Evolutionary conservation across 2,888 invertebrate species (phyloP).

Genomic region (Hypsopygia costalis): DNA sequence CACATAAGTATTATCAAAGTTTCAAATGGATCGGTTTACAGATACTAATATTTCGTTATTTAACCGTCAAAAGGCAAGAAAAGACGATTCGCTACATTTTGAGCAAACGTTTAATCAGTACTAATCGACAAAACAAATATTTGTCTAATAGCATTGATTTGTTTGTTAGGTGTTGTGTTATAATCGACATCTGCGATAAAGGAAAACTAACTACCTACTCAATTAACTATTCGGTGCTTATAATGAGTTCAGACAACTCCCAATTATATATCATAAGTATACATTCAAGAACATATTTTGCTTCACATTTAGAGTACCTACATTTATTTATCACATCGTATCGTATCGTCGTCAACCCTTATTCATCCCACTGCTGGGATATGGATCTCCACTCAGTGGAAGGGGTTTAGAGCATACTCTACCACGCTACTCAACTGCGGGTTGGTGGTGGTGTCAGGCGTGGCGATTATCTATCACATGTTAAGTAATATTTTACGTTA

Average conservation of each 20-base stretch:
- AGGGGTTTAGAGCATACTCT: too few relatives aligned
- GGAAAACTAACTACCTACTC: not conserved
- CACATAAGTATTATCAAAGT: conserved; percentile 11
- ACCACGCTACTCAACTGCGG: too few relatives aligned
- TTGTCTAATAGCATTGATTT: conserved; percentile 30
- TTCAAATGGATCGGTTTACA: not conserved
- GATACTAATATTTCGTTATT: conserved; percentile 31
- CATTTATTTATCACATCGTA: too few relatives aligned
- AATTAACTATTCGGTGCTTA: conserved; percentile 1
- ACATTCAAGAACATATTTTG: too few relatives aligned
- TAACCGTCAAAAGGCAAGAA: conserved; percentile 28
- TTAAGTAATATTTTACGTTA: too few relatives aligned
- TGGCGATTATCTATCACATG: too few relatives aligned
- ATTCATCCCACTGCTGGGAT: too few relatives aligned
- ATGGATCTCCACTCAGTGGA: too few relatives aligned
- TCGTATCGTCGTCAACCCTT: too few relatives aligned
- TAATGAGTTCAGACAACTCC: not conserved
- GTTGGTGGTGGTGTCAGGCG: too few relatives aligned
- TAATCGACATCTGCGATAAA: not conserved
- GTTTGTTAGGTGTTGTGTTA: conserved; percentile 13
- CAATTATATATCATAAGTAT: not conserved
- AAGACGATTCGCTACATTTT: conserved; percentile 52
- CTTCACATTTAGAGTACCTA: too few relatives aligned
- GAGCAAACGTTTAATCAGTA: conserved; percentile 41
- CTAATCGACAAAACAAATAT: conserved; percentile 53